These are phyloP conservation scores for Planococcus citri DNA, from an alignment of 1,140 invertebrate genomes.

Conservation along the genomic window DNA sequence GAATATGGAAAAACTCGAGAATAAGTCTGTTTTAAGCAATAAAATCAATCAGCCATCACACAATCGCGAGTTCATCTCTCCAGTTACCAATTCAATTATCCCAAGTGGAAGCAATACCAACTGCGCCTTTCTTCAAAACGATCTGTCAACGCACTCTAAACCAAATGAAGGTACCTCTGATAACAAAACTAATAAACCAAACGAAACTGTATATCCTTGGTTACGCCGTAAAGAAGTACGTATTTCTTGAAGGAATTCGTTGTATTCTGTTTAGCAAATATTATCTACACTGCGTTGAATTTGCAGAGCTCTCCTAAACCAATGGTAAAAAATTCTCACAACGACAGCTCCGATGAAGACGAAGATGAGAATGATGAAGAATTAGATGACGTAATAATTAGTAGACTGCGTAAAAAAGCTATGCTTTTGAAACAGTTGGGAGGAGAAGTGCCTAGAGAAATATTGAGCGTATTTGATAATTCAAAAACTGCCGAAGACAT, in stretches of 20 bases:
- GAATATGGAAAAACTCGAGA: neutral
- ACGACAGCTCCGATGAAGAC: conserved; percentile 32
- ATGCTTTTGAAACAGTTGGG: conserved; percentile 35
- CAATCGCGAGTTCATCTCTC: neutral
- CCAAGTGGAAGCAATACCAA: neutral
- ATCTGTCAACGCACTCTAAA: too few species aligned
- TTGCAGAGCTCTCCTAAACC: too few species aligned
- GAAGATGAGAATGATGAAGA: conserved; percentile 32
- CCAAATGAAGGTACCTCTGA: too few species aligned
- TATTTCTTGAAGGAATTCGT: too few species aligned
- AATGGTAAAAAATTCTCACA: conserved; percentile 22
- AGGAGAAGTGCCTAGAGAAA: conserved; percentile 32
- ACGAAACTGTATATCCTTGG: too few species aligned
- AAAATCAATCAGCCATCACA: neutral
- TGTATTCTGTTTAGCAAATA: too few species aligned
- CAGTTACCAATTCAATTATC: neutral
- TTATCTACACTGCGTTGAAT: too few species aligned
- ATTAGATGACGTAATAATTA: conserved; percentile 33
- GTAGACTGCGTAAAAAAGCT: conserved; percentile 34
- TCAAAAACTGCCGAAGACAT: conserved; percentile 22
- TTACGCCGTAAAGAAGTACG: too few species aligned
- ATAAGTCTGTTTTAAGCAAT: neutral
- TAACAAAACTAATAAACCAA: too few species aligned
- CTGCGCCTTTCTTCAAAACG: too few species aligned
- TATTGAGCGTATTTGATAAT: conserved; percentile 28